These are phyloP conservation scores for Acanthurus lineatus DNA, from an alignment of 2,797 vertebrate species.

Conservation along the genomic window DNA sequence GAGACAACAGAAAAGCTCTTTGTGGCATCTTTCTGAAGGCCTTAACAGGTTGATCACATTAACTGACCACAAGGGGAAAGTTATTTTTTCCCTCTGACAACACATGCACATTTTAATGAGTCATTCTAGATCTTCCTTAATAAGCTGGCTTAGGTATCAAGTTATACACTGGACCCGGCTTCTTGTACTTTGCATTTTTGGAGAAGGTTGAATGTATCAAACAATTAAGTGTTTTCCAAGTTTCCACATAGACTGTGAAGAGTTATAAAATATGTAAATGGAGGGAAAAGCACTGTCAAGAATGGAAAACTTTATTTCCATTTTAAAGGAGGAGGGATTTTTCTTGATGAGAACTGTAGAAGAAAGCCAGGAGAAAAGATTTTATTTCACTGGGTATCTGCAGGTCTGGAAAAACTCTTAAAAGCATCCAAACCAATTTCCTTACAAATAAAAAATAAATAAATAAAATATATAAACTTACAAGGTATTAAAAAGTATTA, in stretches of 20 bases:
- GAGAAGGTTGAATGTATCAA: constrained; percentile 1
- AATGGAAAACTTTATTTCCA: constrained; percentile 4
- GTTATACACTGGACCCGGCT: neutral
- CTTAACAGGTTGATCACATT: constrained; percentile 38
- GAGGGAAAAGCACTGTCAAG: neutral
- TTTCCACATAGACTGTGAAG: constrained; percentile 30
- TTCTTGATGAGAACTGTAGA: neutral
- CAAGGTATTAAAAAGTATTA: no score
- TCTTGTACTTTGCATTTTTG: constrained; percentile 10
- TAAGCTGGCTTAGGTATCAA: neutral
- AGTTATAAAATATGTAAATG: constrained; percentile 18
- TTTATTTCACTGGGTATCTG: neutral
- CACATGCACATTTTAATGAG: neutral
- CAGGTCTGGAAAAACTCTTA: neutral
- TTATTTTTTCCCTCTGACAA: neutral
- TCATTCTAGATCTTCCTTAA: constrained; percentile 1
- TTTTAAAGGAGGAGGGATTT: neutral
- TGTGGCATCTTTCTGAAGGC: constrained; percentile 2
- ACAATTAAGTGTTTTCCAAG: constrained; percentile 14
- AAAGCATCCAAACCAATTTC: neutral
- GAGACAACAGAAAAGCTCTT: constrained; percentile 19
- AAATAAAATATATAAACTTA: no score
- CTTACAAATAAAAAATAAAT: no score
- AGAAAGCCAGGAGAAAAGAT: neutral
- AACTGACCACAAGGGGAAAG: neutral